A percentile compares a stretch with the other conserved stretches of the same genome.
Evolutionary conservation across 2,888 invertebrate genomes (phyloP).

Genomic region (Orthosia gothica): DNA sequence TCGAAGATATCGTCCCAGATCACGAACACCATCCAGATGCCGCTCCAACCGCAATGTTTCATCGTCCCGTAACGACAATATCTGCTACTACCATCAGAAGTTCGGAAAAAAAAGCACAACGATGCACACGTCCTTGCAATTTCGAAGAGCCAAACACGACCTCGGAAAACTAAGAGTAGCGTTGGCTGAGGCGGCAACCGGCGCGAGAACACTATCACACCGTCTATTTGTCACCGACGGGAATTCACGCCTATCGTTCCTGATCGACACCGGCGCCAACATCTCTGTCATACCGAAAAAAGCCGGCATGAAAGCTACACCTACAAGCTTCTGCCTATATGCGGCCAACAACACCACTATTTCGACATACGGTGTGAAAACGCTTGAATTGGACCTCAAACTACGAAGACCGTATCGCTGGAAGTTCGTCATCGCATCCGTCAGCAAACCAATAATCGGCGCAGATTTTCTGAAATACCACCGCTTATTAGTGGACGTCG

Average conservation of each 20-base stretch:
- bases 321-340: not conserved
- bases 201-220: slow-evolving; percentile 8
- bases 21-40: not conserved
- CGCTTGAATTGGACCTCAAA: not conserved
- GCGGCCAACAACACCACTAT: not conserved
- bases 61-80: not conserved
- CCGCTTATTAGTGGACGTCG: not conserved
- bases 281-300: no score
- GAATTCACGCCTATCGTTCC: not conserved
- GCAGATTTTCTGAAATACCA: not conserved
- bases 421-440: not conserved
- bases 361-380: not conserved
- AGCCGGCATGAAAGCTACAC: no score
- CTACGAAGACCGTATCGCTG: not conserved
- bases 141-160: not conserved
- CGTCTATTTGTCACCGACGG: slow-evolving; percentile 6
- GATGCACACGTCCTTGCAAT: not conserved
- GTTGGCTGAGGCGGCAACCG: slow-evolving; percentile 8
- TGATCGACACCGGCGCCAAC: no score
- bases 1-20: not conserved
- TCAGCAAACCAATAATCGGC: not conserved
- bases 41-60: not conserved
- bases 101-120: not conserved
- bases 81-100: not conserved
- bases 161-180: not conserved